Evolutionary conservation across 2,797 vertebrate genomes (phyloP), one percentile per base, ranked within the genome.

Genomic region (Austrolebias charrua): DNA sequence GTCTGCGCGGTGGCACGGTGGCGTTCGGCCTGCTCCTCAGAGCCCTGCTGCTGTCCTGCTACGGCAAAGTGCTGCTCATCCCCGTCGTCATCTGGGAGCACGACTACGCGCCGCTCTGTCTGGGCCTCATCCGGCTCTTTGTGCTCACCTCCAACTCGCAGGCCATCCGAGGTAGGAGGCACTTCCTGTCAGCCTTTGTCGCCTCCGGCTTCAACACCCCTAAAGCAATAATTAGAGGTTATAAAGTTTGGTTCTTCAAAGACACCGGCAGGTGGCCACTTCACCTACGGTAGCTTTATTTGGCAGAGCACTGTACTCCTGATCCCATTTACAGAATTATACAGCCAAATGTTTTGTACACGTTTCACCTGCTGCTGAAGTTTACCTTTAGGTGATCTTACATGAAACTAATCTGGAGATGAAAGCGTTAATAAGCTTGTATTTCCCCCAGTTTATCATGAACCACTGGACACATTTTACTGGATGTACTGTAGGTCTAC

Each of bases 81-180:
- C 98, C 96, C 0, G 94, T 95, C 0, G 95, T 99, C 72, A 99
- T 99, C 82, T 99, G 98, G 98, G 96, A 98, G 51, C 95, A 99
- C 0, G 96, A 98, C 83, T 95, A 96, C 86, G 94, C 95, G 0
- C 93, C 93, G 14, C 89, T 98, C 56, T 97, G 96, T 66, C 93
- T 99, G 67, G 87, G 79, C 0, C 95, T 99, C 88, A 96, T 99
- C 81, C 95, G 95, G 69, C 84, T 96, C 10, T 98, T 99, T 55
- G 95, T 98, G 61, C 93, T 98, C 45, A 95, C 94, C 4, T 98
- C 97, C 15, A 96, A 98, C 83, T 94, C 92, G 0, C 97, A 99
- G 89, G 97, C 96, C 2, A 88, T 98, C 76, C 85, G 95, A 94
- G 97, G 97, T 94, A 79, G 6, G 68, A 51, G 35, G 33, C 4